phyloP scores from a whole-genome alignment of 2,888 invertebrate genomes.

The Dicyrtomina minuta region DNA sequence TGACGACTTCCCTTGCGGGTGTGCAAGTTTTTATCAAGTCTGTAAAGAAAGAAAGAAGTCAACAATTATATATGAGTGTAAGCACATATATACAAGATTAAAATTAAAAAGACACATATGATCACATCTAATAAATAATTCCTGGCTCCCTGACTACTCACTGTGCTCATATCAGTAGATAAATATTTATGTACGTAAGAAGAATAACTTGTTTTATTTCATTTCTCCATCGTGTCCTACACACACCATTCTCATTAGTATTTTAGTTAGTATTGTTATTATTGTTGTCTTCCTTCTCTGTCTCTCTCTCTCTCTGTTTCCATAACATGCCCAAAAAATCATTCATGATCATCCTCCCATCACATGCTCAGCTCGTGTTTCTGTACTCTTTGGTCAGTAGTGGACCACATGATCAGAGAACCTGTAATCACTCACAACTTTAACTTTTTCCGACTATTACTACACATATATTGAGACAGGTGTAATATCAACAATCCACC shows the following conservation, averaged over 20 bases:
- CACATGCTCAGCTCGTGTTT: conserved; percentile 28
- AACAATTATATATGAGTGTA: too few species aligned
- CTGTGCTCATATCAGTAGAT: too few species aligned
- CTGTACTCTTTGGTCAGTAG: neutral
- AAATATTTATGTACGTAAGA: conserved; percentile 4
- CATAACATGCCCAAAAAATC: too few species aligned
- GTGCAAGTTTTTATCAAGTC: conserved; percentile 78
- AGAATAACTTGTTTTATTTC: conserved; percentile 30
- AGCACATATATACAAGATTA: neutral
- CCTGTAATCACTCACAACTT: neutral
- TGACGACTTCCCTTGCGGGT: conserved; percentile 80
- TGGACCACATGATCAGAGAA: neutral
- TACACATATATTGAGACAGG: neutral
- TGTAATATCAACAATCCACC: neutral
- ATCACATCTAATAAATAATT: neutral
- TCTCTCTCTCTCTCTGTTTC: too few species aligned
- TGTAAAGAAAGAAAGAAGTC: conserved; percentile 58
- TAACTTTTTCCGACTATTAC: neutral
- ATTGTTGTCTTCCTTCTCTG: neutral
- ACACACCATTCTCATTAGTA: too few species aligned
- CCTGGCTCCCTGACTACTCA: too few species aligned
- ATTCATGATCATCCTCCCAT: conserved; percentile 17
- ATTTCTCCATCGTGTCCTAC: conserved; percentile 8
- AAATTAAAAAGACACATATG: neutral
- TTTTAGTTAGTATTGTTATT: too few species aligned